Conservation (phyloP, 2,113 vertebrate species). For the Laticauda laticaudata region DNA sequence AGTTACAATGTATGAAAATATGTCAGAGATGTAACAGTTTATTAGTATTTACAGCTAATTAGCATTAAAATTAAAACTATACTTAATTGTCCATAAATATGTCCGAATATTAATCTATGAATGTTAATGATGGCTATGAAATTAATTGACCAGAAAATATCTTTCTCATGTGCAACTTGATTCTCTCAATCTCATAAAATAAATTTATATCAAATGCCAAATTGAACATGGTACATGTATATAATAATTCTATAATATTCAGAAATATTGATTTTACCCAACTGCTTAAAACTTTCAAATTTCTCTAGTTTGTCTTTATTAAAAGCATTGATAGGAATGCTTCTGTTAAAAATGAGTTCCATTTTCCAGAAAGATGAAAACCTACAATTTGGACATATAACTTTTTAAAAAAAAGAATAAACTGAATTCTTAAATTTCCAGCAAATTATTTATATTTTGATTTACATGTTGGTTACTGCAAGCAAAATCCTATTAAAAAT, state of each 20-base stretch:
- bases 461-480: neutral
- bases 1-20: neutral
- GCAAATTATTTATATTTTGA: neutral
- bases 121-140: conserved; percentile 8
- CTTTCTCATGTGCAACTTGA: neutral
- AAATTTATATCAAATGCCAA: neutral
- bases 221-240: neutral
- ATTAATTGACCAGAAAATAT: conserved; percentile 14
- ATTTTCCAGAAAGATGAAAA: neutral
- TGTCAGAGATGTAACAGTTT: neutral
- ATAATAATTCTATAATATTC: neutral
- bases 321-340: neutral
- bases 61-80: neutral
- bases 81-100: conserved; percentile 6
- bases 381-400: neutral
- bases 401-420: neutral
- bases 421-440: neutral
- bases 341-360: neutral
- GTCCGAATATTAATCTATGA: neutral
- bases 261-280: conserved; percentile 31
- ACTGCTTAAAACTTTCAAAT: conserved; percentile 10
- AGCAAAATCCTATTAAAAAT: neutral
- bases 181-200: conserved; percentile 9
- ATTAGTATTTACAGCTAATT: neutral
- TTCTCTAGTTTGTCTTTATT: neutral